Conservation (phyloP, 2,797 vertebrate genomes). For the Gallinago stenura region DNA sequence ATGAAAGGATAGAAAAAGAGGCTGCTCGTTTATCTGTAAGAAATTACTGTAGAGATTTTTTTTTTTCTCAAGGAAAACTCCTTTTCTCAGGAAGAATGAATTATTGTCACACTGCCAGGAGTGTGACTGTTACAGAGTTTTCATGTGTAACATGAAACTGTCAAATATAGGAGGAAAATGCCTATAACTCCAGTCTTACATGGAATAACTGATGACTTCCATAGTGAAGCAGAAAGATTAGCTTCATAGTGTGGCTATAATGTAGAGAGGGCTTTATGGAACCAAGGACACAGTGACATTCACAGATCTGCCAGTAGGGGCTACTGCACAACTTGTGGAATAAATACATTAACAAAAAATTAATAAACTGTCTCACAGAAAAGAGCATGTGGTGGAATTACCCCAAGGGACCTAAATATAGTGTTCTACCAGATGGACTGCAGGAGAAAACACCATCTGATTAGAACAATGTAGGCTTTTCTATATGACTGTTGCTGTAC, state of each 20-base stretch:
- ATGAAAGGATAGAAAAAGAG: not conserved
- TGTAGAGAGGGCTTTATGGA: not conserved
- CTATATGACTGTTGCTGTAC: not conserved
- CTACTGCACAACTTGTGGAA: not conserved
- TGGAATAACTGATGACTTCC: not conserved
- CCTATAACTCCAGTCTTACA: not conserved
- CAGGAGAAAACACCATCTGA: constrained; percentile 11
- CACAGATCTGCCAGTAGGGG: not conserved
- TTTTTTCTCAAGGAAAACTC: not conserved
- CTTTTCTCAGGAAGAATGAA: not conserved
- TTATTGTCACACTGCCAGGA: not conserved
- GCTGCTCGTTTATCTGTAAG: not conserved
- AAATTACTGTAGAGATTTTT: not conserved
- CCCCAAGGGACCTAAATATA: constrained; percentile 23
- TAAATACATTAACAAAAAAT: not conserved
- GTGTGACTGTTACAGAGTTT: not conserved
- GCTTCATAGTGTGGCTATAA: not conserved
- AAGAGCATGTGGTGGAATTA: constrained; percentile 15
- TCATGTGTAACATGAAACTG: not conserved
- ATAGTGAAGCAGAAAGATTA: not conserved
- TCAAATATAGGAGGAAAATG: not conserved
- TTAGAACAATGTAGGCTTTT: constrained; percentile 21
- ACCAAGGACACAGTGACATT: not conserved
- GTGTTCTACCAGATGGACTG: constrained; percentile 22
- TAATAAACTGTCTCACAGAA: constrained; percentile 30